These are phyloP conservation scores for Xenopus laevis DNA, from an alignment of 2,113 vertebrate species.

Conservation along the genomic window DNA sequence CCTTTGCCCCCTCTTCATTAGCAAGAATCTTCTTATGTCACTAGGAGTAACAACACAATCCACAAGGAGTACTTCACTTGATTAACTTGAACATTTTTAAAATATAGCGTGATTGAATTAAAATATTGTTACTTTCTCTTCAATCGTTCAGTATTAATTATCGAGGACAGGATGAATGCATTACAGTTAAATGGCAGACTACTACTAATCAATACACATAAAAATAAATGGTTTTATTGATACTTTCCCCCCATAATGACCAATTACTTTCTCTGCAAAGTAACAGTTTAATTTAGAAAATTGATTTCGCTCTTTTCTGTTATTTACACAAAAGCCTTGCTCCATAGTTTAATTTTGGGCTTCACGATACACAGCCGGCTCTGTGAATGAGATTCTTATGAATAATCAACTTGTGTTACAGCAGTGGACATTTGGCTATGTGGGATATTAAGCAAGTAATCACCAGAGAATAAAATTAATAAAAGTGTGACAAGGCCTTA, in stretches of 20 bases:
- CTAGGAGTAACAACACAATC: no score
- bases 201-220: not conserved
- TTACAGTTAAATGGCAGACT: not conserved
- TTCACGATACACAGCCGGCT: not conserved
- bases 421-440: not conserved
- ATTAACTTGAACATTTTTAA: no score
- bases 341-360: not conserved
- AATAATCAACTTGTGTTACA: not conserved
- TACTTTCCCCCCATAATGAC: not conserved
- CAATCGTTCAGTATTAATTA: no score
- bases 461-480: not conserved
- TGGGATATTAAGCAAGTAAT: not conserved
- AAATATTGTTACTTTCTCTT: no score
- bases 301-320: not conserved
- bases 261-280: not conserved
- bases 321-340: not conserved
- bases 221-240: not conserved
- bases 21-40: no score
- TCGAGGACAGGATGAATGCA: not conserved
- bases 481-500: no score
- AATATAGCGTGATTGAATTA: no score
- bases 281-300: not conserved
- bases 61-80: no score
- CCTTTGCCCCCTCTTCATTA: no score
- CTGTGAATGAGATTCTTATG: not conserved